Evolutionary conservation across 2,113 vertebrate genomes (phyloP), one percentile per base, ranked within the genome.

Genomic region (Genyomyrus donnyi): DNA sequence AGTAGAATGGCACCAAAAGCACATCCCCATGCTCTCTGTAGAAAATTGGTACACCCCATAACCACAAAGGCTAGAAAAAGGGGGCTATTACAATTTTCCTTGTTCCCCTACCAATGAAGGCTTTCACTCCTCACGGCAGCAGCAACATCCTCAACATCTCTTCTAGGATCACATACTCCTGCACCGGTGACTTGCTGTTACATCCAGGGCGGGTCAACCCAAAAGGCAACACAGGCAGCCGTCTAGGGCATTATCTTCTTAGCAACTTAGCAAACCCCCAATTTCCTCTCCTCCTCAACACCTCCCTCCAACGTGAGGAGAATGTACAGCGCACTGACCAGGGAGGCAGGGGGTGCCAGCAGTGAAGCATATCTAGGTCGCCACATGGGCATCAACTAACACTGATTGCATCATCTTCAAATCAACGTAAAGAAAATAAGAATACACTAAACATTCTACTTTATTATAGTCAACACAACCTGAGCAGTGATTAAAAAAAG

Each of bases 391-490:
- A 31, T 70, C 62, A 13, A 31, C n/a, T 70, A 27, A 31, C 62
- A 70, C n/a, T 70, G n/a, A 27, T 31, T 39, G 74, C 74, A 80
- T 80, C 6, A 90, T 92, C 52, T 45, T 50, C 77, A 42, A 93
- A 85, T 91, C 66, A 91, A 74, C 90, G 90, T 91, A 91, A 89
- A 91, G 66, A 91, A 94, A 50, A 86, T 46, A 48, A 94, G 92
- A 91, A 93, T 42, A 93, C 85, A 91, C 92, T 91, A 90, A 89
- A 90, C 89, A 88, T 89, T 93, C 92, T 88, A 91, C 58, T 89
- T 56, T 93, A 93, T 94, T 94, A 92, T 39, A 19, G 31, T 62
- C 89, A 62, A 31, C 89, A 27, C 90, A 94, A 92, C 66, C 88
- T 89, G 92, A 88, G 91, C 92, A 58, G 90, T 88, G 91, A 93